phyloP scores from a whole-genome alignment of 2,888 invertebrate genomes.

The Diplolepis rosae region DNA sequence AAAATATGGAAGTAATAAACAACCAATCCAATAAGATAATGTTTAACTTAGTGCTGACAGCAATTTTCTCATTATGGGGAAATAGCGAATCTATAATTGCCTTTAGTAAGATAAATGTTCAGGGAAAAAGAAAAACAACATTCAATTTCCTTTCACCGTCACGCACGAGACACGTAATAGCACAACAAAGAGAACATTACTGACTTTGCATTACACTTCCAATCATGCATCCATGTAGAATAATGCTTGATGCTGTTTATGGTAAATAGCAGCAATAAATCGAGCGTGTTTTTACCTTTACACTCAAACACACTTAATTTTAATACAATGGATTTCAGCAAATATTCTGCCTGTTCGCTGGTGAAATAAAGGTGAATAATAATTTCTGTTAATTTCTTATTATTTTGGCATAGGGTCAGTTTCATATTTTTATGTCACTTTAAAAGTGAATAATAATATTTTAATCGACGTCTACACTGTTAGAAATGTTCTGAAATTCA shows the following conservation, averaged over 20 bases:
- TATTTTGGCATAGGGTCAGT: too few species aligned
- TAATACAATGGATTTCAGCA: conserved; percentile 24
- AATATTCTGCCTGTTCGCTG: conserved; percentile 4
- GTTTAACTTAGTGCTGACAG: conserved; percentile 28
- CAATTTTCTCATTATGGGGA: conserved; percentile 29
- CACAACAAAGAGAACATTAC: conserved; percentile 10
- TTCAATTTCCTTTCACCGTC: conserved; percentile 31
- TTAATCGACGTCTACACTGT: neutral
- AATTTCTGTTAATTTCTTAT: too few species aligned
- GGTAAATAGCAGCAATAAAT: conserved; percentile 27
- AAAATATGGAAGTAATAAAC: conserved; percentile 19
- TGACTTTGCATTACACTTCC: conserved; percentile 7
- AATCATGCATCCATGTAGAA: conserved; percentile 18
- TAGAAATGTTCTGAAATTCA: neutral
- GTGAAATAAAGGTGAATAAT: neutral
- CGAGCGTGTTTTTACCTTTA: neutral
- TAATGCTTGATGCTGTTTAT: conserved; percentile 28
- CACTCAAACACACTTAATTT: neutral
- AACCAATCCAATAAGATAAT: conserved; percentile 19
- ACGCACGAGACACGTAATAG: conserved; percentile 28
- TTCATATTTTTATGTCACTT: too few species aligned
- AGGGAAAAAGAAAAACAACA: conserved; percentile 12
- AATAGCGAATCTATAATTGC: conserved; percentile 23
- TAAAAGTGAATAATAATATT: neutral
- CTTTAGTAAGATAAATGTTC: conserved; percentile 18